A percentile compares a stretch with the other conserved stretches of the same genome.
phyloP scores from a whole-genome alignment of 2,113 vertebrate species.

The Hystrix brachyura region DNA sequence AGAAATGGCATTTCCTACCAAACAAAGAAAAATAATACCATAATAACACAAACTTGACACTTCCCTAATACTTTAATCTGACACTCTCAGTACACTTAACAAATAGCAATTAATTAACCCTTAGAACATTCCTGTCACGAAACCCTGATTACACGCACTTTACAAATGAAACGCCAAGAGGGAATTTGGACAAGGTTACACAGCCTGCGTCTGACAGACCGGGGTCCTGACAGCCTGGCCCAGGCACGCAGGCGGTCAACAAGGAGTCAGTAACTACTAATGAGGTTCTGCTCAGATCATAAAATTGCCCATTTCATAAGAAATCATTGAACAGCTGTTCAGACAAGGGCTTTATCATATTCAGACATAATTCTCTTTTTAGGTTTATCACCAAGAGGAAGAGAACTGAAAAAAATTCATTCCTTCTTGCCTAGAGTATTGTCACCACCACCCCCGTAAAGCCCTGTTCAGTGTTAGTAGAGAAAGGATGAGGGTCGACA shows the following conservation, averaged over 20 bases:
- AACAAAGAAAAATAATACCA: slow-evolving; percentile 85
- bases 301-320: background rate
- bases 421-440: slow-evolving; percentile 67
- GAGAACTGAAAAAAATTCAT: slow-evolving; percentile 66
- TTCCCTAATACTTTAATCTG: slow-evolving; percentile 83
- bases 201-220: slow-evolving; percentile 4
- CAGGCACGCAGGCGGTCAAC: background rate
- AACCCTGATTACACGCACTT: slow-evolving; percentile 69
- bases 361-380: slow-evolving; percentile 35
- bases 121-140: slow-evolving; percentile 73
- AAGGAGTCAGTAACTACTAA: slow-evolving; percentile 27
- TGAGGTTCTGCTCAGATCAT: background rate
- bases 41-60: slow-evolving; percentile 84
- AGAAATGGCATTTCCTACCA: slow-evolving; percentile 78
- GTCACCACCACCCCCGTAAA: background rate
- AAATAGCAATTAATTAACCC: slow-evolving; percentile 82
- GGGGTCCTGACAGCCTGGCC: background rate
- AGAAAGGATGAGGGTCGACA: slow-evolving; percentile 56
- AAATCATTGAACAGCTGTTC: background rate
- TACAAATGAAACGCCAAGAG: slow-evolving; percentile 70
- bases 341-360: slow-evolving; percentile 15
- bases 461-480: background rate
- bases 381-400: slow-evolving; percentile 29
- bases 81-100: slow-evolving; percentile 72
- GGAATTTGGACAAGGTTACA: slow-evolving; percentile 60